Conservation (phyloP, 2,797 vertebrate species). For the Crypturellus tataupa region DNA sequence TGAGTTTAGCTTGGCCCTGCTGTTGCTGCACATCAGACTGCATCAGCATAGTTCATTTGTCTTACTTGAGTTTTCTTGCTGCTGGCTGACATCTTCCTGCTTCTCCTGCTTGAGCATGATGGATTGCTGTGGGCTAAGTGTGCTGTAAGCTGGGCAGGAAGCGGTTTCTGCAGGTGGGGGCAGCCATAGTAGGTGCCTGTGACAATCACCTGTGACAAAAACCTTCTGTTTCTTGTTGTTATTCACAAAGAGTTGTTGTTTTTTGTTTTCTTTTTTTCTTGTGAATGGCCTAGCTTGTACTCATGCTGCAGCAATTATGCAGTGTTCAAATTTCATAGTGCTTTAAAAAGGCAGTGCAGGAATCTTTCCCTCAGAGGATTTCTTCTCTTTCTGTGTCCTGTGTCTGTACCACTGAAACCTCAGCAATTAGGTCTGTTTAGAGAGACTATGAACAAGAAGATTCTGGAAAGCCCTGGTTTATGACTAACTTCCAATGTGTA, state of each 20-base stretch:
- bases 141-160: slow-evolving; percentile 6
- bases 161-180: slow-evolving; percentile 40
- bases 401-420: slow-evolving; percentile 38
- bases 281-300: slow-evolving; percentile 6
- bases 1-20: background rate
- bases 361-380: slow-evolving; percentile 47
- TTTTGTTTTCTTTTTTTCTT: background rate
- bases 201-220: background rate
- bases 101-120: background rate
- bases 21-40: background rate
- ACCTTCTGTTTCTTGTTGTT: no score
- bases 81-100: slow-evolving; percentile 18
- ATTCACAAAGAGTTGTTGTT: no score
- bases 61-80: slow-evolving; percentile 22
- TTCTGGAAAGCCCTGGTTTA: slow-evolving; percentile 1
- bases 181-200: background rate
- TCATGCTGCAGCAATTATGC: slow-evolving; percentile 33
- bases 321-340: slow-evolving; percentile 18
- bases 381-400: slow-evolving; percentile 48
- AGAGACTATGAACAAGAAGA: background rate
- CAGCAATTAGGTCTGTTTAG: slow-evolving; percentile 39
- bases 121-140: background rate
- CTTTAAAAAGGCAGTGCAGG: background rate
- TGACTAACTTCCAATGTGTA: slow-evolving; percentile 39
- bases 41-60: background rate